Base-by-base conservation (phyloP, 2,888 invertebrate species). In the Torymus tubicola region DNA sequence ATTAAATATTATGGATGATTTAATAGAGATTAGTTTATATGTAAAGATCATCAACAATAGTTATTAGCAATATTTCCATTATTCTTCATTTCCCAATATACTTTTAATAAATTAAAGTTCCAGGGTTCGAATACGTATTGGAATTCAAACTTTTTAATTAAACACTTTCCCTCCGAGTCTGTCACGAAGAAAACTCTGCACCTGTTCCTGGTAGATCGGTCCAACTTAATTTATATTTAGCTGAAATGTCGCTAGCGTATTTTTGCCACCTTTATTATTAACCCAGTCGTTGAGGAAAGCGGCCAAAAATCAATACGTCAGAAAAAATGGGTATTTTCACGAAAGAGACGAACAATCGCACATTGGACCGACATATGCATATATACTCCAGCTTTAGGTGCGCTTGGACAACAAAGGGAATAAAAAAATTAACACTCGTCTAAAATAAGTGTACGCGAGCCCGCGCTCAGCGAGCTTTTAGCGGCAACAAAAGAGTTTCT, bases 241-340 rank as follows among this genome's bases (percentile, higher is more conserved):
- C 42, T 42, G 42, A 8, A 42, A 12, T 24, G 21, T 16, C 2
- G 50, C 42, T n/a, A 57, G 16, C 55, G 24, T 65, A 73, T 73
- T 57, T 73, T 73, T 53, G 63, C 31, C 42, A 3, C 12, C 10
- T 42, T 58, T 75, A 75, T 75, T 75, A 75, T 75, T 75, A 75
- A 75, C 52, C 52, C 31, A 42, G 60, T 53, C 52, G 42, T 14
- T 53, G 24, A 42, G 42, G 42, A 42, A 42, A 42, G 53, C 24
- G 60, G 53, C 16, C 50, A 52, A 65, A 67, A 75, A 75, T 75
- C 75, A 65, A 75, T 75, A 68, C 24, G 42, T n/a, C 18, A 50
- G 11, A 18, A 16, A 55, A 61, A 61, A 24, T 12, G 61, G 24
- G 24, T 24, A 61, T 21, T 61, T 61, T 24, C 1, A 14, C 24